Evolutionary conservation across 1,140 invertebrate genomes (phyloP), one percentile per base, ranked within the genome.

Genomic region (Globodera rostochiensis): DNA sequence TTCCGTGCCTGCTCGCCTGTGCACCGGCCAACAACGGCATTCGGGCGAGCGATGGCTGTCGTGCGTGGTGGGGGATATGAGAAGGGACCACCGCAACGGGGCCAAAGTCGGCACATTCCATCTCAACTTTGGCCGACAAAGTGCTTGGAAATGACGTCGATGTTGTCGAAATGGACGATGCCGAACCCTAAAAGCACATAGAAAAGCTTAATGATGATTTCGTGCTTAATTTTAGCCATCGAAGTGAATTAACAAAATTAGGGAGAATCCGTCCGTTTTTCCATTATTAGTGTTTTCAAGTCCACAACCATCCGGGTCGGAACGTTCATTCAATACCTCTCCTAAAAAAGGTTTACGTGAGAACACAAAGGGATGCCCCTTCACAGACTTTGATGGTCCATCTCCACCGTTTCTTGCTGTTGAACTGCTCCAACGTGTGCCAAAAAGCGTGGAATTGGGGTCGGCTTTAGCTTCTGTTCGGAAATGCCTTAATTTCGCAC

Each of bases 21-120:
- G 25, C 49, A 5, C 80, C 81, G 36, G 81, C 81, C 73, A 83
- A 71, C 36, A 64, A 73, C 21, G 81, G 81, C 81, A 83, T 81
- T 70, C 47, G 60, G 47, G 3, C 75, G 11, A 66, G 19, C 45
- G 75, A 21, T 80, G 47, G 79, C 49, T 73, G 71, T 80, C 71
- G 25, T 19, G 46, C 11, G 45, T 46, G 3, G 46, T 53, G 11
- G 21, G 53, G 3, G 25, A 8, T 11, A 7, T 15, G 13, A 21
- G 2, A 71, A 71, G 4, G 36, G 36, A 36, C 21, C 36, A 15
- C 3, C 21, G 21, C 25, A 71, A 7, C 1, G 25, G 36, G 69
- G 25, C 25, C 1, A n/a, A 71, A 47, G 7, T 45, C 69, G 11
- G 69, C 36, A 45, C 46, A 6, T 45, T 64, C 57, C 13, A 64